Conservation (phyloP, 2,113 vertebrate genomes). For the Bufo gargarizans region DNA sequence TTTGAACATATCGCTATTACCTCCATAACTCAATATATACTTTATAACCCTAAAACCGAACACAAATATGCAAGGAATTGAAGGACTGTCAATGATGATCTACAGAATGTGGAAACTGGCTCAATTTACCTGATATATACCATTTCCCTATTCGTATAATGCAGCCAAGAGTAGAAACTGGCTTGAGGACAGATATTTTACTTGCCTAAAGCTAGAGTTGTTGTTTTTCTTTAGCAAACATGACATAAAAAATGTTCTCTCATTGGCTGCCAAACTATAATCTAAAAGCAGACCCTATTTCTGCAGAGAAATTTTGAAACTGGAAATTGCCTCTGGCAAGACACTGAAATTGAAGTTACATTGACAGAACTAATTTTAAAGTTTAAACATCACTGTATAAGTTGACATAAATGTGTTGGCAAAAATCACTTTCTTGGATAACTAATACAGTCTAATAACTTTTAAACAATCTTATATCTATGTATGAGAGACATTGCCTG, state of each 20-base stretch:
- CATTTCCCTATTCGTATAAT: background rate
- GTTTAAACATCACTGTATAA: slow-evolving; percentile 55
- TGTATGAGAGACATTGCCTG: slow-evolving; percentile 7
- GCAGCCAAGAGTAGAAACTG: slow-evolving; percentile 16
- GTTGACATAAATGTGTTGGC: slow-evolving; percentile 51
- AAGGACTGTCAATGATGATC: background rate
- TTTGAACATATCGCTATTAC: too few relatives aligned
- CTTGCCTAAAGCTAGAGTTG: slow-evolving; percentile 46
- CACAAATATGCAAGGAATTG: background rate
- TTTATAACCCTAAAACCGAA: too few relatives aligned
- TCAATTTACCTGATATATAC: slow-evolving; percentile 7
- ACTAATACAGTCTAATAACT: slow-evolving; percentile 36
- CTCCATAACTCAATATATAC: too few relatives aligned
- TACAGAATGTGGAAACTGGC: background rate
- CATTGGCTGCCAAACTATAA: slow-evolving; percentile 32
- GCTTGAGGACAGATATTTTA: slow-evolving; percentile 30
- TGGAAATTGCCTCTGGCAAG: slow-evolving; percentile 43
- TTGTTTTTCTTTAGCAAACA: slow-evolving; percentile 47
- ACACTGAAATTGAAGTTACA: slow-evolving; percentile 50
- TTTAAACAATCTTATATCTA: slow-evolving; percentile 1
- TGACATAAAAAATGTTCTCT: slow-evolving; percentile 34
- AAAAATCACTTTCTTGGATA: slow-evolving; percentile 42
- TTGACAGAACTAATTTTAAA: slow-evolving; percentile 54
- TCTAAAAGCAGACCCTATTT: slow-evolving; percentile 41
- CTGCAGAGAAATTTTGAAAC: slow-evolving; percentile 39